These are phyloP conservation scores for Monopis laevigella DNA, from an alignment of 2,888 invertebrate species.

Conservation along the genomic window DNA sequence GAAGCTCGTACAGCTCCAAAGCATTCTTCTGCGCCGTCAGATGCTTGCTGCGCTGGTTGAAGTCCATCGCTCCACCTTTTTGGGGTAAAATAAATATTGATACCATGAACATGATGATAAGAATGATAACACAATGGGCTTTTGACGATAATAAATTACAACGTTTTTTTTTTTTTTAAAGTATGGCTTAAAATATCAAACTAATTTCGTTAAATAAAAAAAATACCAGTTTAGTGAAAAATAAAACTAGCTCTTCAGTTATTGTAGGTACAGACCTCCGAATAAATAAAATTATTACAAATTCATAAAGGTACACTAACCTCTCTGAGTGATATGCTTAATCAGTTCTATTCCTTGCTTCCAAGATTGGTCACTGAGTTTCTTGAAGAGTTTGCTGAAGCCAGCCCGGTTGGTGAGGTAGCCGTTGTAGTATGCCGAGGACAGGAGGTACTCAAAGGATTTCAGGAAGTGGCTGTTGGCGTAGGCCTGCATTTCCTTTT, in stretches of 20 bases:
- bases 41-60: slow-evolving; percentile 41
- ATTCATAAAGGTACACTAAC: slow-evolving; percentile 41
- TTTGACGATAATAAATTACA: too few relatives aligned
- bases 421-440: slow-evolving; percentile 80
- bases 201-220: too few relatives aligned
- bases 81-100: too few relatives aligned
- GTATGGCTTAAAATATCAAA: too few relatives aligned
- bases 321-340: slow-evolving; percentile 80
- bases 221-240: too few relatives aligned
- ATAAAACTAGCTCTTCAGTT: too few relatives aligned
- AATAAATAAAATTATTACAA: neutral
- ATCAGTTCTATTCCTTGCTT: slow-evolving; percentile 78
- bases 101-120: too few relatives aligned
- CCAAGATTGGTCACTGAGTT: slow-evolving; percentile 79
- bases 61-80: slow-evolving; percentile 55
- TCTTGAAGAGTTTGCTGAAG: slow-evolving; percentile 77
- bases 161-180: too few relatives aligned
- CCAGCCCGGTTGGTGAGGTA: slow-evolving; percentile 80
- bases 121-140: too few relatives aligned
- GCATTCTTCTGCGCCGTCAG: slow-evolving; percentile 39
- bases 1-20: slow-evolving; percentile 73
- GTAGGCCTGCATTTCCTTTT: slow-evolving; percentile 55
- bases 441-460: slow-evolving; percentile 80
- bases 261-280: too few relatives aligned
- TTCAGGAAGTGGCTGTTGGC: slow-evolving; percentile 73